phyloP scores from a whole-genome alignment of 2,797 vertebrate genomes.

The Acropternis orthonyx region DNA sequence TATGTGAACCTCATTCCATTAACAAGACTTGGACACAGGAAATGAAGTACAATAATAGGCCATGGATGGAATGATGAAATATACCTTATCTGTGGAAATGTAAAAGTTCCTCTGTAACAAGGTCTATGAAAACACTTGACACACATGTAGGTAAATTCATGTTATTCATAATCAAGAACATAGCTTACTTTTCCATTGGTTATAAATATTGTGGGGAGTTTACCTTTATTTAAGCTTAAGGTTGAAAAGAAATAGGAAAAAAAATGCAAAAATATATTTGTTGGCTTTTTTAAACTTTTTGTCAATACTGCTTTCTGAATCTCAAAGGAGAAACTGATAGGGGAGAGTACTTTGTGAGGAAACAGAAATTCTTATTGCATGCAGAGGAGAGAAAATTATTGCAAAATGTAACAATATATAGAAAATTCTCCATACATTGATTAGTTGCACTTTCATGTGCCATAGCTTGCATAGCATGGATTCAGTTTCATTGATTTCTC shows the following conservation, averaged over 20 bases:
- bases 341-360: neutral
- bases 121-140: neutral
- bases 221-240: neutral
- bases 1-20: neutral
- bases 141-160: neutral
- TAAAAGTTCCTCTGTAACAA: neutral
- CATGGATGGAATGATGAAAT: neutral
- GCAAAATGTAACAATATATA: neutral
- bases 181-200: neutral
- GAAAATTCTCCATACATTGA: neutral
- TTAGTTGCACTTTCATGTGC: neutral
- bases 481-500: constrained; percentile 10
- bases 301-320: neutral
- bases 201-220: neutral
- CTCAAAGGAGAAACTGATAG: neutral
- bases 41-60: neutral
- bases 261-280: neutral
- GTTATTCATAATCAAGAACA: neutral
- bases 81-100: neutral
- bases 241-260: neutral
- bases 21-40: neutral
- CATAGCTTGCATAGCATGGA: neutral
- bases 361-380: neutral
- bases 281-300: neutral
- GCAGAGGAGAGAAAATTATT: neutral